Conservation (phyloP, 2,888 invertebrate species). For the Mimas tiliae region DNA sequence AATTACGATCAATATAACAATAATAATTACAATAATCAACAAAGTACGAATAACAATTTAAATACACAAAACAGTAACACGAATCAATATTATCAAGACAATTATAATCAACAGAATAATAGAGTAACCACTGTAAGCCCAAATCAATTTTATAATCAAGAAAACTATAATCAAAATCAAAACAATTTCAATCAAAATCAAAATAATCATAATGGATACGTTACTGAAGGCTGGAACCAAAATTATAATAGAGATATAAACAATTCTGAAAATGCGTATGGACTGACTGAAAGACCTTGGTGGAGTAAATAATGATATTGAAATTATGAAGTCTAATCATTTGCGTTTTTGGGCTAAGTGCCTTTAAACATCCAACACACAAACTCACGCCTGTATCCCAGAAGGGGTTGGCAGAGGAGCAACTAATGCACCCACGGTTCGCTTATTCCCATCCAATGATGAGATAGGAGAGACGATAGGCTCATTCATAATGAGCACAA, state of each 20-base stretch:
- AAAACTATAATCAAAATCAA: not conserved
- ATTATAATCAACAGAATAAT: not conserved
- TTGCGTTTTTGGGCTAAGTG: too few relatives aligned
- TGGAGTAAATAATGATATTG: not conserved
- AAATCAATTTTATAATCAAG: not conserved
- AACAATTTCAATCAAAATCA: slow-evolving; percentile 8
- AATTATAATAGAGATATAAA: not conserved
- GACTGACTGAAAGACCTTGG: not conserved
- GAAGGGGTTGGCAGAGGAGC: too few relatives aligned
- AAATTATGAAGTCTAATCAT: not conserved
- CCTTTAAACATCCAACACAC: too few relatives aligned
- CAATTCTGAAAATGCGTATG: not conserved
- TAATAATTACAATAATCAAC: too few relatives aligned
- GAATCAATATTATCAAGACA: not conserved
- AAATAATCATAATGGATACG: slow-evolving; percentile 15
- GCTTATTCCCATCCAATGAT: too few relatives aligned
- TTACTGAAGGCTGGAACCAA: not conserved
- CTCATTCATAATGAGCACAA: too few relatives aligned
- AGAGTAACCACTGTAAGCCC: not conserved
- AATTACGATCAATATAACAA: slow-evolving; percentile 1
- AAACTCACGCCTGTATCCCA: too few relatives aligned
- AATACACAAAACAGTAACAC: not conserved
- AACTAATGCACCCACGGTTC: too few relatives aligned
- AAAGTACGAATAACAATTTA: too few relatives aligned
- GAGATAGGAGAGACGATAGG: too few relatives aligned